Evolutionary conservation across 2,113 vertebrate genomes (phyloP).

Genomic region (Marcusenius ussheri): DNA sequence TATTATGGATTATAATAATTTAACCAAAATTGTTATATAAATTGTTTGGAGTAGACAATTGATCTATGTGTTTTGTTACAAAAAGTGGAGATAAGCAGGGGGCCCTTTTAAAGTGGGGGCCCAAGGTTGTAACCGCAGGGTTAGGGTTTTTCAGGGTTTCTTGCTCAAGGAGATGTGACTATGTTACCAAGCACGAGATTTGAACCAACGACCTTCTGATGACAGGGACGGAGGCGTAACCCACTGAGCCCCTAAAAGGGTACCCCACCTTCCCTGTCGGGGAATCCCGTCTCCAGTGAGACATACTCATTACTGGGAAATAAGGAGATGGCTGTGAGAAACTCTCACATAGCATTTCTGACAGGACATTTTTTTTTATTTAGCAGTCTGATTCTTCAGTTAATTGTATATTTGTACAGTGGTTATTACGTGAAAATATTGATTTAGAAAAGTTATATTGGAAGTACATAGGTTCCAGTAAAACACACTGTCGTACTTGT

Average conservation of each 20-base stretch:
- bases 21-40: background rate
- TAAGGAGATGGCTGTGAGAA: background rate
- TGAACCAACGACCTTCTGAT: background rate
- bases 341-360: background rate
- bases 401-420: background rate
- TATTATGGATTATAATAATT: background rate
- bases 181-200: background rate
- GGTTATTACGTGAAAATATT: background rate
- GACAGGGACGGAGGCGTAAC: background rate
- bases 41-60: background rate
- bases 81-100: background rate
- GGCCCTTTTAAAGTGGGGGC: background rate
- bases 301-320: background rate
- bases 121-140: background rate
- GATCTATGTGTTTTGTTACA: background rate
- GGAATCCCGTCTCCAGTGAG: background rate
- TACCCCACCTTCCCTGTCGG: background rate
- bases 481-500: background rate
- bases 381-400: background rate
- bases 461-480: background rate
- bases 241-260: background rate
- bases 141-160: background rate
- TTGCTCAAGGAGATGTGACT: background rate
- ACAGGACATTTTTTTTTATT: background rate
- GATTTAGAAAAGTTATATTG: background rate